Evolutionary conservation across 2,113 vertebrate species (phyloP).

Genomic region (Cacatua alba): DNA sequence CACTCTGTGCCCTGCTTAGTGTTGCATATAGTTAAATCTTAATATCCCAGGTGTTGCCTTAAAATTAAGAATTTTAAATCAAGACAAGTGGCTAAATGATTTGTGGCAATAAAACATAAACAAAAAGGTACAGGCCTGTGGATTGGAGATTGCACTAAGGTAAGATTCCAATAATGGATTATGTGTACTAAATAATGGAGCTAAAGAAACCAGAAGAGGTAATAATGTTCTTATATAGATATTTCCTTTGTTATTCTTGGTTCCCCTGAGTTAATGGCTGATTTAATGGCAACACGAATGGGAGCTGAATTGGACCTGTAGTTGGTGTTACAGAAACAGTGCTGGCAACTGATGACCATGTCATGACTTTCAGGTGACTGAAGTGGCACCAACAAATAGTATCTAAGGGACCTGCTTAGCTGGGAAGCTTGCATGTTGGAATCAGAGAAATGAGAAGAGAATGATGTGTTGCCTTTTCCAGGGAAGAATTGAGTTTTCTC

Average conservation of each 20-base stretch:
- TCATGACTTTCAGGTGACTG: not conserved
- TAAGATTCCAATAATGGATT: not conserved
- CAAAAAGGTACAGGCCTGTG: not conserved
- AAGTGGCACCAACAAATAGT: not conserved
- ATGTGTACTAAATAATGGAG: not conserved
- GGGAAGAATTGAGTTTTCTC: not conserved
- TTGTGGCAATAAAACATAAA: not conserved
- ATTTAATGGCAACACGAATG: not conserved
- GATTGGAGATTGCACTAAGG: not conserved
- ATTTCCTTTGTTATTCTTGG: not conserved
- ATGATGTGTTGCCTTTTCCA: not conserved
- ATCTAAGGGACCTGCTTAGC: not conserved
- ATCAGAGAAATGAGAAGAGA: not conserved
- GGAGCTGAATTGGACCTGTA: not conserved
- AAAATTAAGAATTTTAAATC: not conserved
- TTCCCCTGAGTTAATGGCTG: not conserved
- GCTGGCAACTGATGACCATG: accelerated
- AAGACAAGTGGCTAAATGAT: not conserved
- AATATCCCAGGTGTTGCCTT: not conserved
- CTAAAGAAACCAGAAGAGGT: not conserved
- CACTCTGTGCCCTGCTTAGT: not conserved
- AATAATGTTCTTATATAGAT: not conserved
- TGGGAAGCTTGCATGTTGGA: not conserved
- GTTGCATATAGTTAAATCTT: not conserved
- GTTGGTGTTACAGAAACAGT: not conserved